These are phyloP conservation scores for Mustela nigripes DNA, from an alignment of 2,113 vertebrate species.

Conservation along the genomic window DNA sequence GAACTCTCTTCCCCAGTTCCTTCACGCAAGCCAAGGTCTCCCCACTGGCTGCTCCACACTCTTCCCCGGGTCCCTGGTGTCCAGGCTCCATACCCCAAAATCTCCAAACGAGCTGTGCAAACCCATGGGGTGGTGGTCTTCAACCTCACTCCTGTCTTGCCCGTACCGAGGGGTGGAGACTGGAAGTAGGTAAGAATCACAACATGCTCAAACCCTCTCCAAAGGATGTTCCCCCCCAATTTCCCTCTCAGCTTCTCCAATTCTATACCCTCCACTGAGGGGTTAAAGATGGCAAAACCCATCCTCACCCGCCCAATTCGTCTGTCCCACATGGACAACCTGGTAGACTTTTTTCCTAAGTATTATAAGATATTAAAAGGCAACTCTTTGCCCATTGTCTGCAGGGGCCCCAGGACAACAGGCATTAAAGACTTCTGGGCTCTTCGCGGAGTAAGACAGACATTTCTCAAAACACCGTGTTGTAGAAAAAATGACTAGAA, in stretches of 20 bases:
- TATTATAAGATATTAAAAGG: neutral
- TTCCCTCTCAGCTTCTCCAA: neutral
- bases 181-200: neutral
- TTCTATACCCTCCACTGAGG: neutral
- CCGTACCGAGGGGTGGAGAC: accelerated
- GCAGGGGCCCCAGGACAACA: neutral
- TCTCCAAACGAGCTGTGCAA: neutral
- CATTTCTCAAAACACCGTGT: neutral
- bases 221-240: neutral
- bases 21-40: neutral
- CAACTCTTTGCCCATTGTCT: neutral
- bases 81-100: neutral
- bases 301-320: neutral
- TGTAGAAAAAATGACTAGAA: neutral
- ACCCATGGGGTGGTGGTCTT: neutral
- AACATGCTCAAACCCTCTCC: neutral
- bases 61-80: neutral
- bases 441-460: neutral
- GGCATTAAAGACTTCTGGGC: neutral
- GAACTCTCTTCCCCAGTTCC: neutral
- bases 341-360: neutral
- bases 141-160: neutral
- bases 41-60: neutral
- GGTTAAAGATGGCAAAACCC: neutral
- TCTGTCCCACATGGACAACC: neutral